These are phyloP conservation scores for Pelecanoides urinatrix DNA, from an alignment of 2,113 vertebrate genomes.

Conservation along the genomic window DNA sequence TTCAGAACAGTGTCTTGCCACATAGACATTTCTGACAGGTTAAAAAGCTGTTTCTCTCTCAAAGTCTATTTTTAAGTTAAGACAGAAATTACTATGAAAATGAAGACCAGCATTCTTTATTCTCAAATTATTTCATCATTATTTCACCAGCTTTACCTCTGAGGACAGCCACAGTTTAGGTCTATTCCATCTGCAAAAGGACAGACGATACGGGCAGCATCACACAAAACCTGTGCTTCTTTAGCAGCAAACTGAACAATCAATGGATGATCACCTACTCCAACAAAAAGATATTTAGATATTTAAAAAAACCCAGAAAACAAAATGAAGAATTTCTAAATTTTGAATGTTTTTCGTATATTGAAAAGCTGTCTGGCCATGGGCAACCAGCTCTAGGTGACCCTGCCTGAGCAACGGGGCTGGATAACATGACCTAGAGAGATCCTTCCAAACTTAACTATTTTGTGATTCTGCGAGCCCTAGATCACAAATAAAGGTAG, in stretches of 20 bases:
- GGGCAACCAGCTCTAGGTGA: not conserved
- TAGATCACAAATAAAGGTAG: not conserved
- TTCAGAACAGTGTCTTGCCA: not conserved
- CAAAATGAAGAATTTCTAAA: not conserved
- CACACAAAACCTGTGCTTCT: slow-evolving; percentile 88
- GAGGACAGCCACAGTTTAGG: slow-evolving; percentile 97
- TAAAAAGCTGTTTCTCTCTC: not conserved
- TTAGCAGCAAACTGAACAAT: slow-evolving; percentile 96
- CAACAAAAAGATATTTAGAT: slow-evolving; percentile 35
- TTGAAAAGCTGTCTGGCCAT: not conserved
- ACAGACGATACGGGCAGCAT: slow-evolving; percentile 84
- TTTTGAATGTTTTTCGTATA: not conserved
- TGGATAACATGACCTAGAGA: not conserved
- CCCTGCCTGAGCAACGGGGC: not conserved
- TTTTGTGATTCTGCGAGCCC: not conserved
- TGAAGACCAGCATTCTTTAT: not conserved
- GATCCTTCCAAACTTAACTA: not conserved
- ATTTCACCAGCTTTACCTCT: slow-evolving; percentile 80
- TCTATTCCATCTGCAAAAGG: slow-evolving; percentile 94
- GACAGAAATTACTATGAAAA: not conserved
- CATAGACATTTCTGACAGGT: not conserved
- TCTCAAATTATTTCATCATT: slow-evolving; percentile 9
- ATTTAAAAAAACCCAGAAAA: not conserved
- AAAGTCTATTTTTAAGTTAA: not conserved
- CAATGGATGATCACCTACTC: slow-evolving; percentile 87